phyloP scores from a whole-genome alignment of 2,888 invertebrate genomes.

The Drosophila histrio region DNA sequence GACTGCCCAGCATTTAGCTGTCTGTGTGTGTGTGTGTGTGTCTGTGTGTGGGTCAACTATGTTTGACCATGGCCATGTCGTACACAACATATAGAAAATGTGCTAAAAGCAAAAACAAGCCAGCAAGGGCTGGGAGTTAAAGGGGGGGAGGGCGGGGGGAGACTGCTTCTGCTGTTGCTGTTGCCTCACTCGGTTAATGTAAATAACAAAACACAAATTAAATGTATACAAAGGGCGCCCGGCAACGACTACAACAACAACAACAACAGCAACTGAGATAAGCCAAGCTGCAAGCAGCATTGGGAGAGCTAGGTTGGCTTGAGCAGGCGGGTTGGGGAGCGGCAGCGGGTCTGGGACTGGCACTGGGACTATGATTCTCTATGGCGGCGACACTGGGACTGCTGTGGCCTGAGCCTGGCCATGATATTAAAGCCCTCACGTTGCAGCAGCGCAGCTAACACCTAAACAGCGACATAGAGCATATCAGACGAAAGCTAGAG shows the following conservation, averaged over 20 bases:
- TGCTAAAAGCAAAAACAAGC: conserved; percentile 61
- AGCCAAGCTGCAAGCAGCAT: conserved; percentile 57
- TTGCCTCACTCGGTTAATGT: conserved; percentile 78
- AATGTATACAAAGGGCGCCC: conserved; percentile 77
- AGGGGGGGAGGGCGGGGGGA: not conserved
- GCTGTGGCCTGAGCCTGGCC: conserved; percentile 64
- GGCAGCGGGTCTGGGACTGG: not conserved
- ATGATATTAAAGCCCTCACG: conserved; percentile 68
- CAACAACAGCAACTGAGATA: conserved; percentile 65
- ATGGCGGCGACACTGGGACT: conserved; percentile 64
- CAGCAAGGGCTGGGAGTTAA: not conserved
- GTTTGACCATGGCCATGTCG: conserved; percentile 59
- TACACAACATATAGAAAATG: conserved; percentile 58
- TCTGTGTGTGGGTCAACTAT: conserved; percentile 49
- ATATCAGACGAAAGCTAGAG: conserved; percentile 12
- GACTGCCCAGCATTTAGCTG: conserved; percentile 50
- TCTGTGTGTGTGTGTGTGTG: conserved; percentile 15
- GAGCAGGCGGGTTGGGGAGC: not conserved
- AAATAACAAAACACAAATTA: conserved; percentile 83
- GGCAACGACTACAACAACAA: conserved; percentile 42
- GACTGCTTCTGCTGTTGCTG: conserved; percentile 24
- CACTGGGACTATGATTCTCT: conserved; percentile 14
- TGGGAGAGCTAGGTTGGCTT: conserved; percentile 11
- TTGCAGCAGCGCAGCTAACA: conserved; percentile 59
- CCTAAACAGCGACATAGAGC: conserved; percentile 54